A percentile compares a stretch with the other conserved stretches of the same genome.
These are phyloP conservation scores for Notarius lentiginosus DNA, from an alignment of 2,113 vertebrate species.

Conservation along the genomic window DNA sequence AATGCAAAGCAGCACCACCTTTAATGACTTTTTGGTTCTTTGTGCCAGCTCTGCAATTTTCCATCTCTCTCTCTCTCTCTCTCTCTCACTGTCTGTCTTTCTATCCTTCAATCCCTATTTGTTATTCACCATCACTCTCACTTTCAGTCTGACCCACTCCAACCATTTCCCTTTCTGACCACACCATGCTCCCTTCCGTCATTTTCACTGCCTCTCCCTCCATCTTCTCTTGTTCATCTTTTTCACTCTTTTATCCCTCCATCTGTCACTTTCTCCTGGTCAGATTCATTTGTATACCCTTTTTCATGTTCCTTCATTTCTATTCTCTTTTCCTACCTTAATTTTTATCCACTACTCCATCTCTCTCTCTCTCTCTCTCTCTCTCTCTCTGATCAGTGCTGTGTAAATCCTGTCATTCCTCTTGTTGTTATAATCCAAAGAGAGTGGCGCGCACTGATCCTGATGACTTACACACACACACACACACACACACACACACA, in stretches of 20 bases:
- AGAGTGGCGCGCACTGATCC: background rate
- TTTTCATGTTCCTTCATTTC: background rate
- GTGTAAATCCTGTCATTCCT: background rate
- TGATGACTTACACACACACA: background rate
- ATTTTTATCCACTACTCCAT: background rate
- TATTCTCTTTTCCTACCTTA: background rate
- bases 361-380: background rate
- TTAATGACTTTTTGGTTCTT: background rate
- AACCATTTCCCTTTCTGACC: background rate
- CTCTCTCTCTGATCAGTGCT: background rate
- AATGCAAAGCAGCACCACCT: background rate
- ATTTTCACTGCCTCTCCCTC: background rate
- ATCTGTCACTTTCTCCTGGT: background rate
- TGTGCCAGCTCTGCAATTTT: background rate
- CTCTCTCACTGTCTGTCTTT: background rate
- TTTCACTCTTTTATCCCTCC: background rate
- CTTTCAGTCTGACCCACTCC: background rate
- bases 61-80: background rate
- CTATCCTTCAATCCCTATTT: background rate
- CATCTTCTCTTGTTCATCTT: background rate
- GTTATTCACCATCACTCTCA: background rate
- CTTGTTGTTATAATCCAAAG: background rate
- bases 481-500: background rate
- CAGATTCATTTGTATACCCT: background rate
- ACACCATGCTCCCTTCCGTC: background rate